These are phyloP conservation scores for Agriopis aurantiaria DNA, from an alignment of 2,888 invertebrate species.

Conservation along the genomic window DNA sequence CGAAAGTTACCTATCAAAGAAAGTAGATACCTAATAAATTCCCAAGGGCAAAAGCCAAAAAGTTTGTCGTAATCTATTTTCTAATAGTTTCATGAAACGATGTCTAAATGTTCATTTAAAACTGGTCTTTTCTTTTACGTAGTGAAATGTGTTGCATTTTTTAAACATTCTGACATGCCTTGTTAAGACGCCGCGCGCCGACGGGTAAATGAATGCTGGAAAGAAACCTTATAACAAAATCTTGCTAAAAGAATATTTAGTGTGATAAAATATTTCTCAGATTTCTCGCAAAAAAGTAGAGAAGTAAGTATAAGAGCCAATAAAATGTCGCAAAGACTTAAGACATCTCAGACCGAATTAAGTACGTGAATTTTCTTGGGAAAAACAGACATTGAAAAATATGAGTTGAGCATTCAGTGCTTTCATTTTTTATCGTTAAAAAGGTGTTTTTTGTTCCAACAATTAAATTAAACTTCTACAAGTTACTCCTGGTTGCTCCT, in stretches of 20 bases:
- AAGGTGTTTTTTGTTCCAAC: no score
- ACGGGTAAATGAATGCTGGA: slow-evolving; percentile 9
- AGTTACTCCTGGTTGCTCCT: no score
- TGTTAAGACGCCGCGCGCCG: slow-evolving; percentile 8
- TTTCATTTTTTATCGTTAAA: no score
- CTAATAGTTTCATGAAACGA: slow-evolving; percentile 34
- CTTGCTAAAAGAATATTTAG: slow-evolving; percentile 21
- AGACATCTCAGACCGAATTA: slow-evolving; percentile 52
- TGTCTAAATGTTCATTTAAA: slow-evolving; percentile 32
- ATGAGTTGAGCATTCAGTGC: background rate
- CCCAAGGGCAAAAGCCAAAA: slow-evolving; percentile 34
- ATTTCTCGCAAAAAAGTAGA: slow-evolving; percentile 23
- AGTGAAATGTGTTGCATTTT: slow-evolving; percentile 33
- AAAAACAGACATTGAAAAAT: slow-evolving; percentile 45
- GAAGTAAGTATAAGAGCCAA: slow-evolving; percentile 27
- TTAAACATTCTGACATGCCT: slow-evolving; percentile 27
- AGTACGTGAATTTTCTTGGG: slow-evolving; percentile 46
- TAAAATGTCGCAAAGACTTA: slow-evolving; percentile 42
- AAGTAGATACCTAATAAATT: slow-evolving; percentile 28
- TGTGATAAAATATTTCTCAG: slow-evolving; percentile 27
- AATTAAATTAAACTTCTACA: no score
- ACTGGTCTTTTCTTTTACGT: slow-evolving; percentile 25
- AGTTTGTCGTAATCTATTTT: slow-evolving; percentile 38
- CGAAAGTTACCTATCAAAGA: slow-evolving; percentile 44
- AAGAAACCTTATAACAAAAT: slow-evolving; percentile 12